Evolutionary conservation across 2,888 invertebrate species (phyloP), one percentile per base, ranked within the genome.

Genomic region (Epinotia demarniana): DNA sequence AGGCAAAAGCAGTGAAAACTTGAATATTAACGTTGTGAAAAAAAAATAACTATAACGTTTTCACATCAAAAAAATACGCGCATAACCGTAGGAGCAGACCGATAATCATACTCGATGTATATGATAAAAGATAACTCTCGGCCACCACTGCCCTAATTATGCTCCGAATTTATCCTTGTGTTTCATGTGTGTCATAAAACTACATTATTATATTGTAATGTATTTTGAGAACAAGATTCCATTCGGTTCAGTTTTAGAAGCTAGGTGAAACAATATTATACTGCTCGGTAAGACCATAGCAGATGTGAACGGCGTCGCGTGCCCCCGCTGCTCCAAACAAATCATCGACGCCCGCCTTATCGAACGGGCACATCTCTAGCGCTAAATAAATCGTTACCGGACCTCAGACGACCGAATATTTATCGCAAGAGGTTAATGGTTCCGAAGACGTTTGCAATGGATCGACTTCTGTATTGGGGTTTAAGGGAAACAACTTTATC

Each of bases 341-440:
- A 91, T 91, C 91, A 90, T 91, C 89, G 89, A 87, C 83, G 81
- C 82, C 81, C 81, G 80, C 82, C 83, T 89, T 92, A 93, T 92
- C 92, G 87, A 92, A 89, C 81, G 86, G 81, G 90, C 79, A 89
- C 92, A 93, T 93, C 93, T 89, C 89, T 90, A 89, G 82, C 85
- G 84, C 87, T 89, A 89, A 89, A 91, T 90, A 90, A 89, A 92
- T 92, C 87, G 88, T 88, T 88, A 85, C 84, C 80, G 81, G 82
- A 84, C 85, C 84, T 84, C 78, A 69, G 80, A 82, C 85, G 85
- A 87, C 89, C 87, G 87, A 90, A 90, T 88, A 90, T 90, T 89
- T 88, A 90, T 89, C 86, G 86, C 83, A 79, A 86, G 85, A 87
- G 87, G 89, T 88, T 92, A 92, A 92, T 91, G 88, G 89, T 88